Conservation (phyloP, 2,113 vertebrate genomes). For the Aramus guarauna region DNA sequence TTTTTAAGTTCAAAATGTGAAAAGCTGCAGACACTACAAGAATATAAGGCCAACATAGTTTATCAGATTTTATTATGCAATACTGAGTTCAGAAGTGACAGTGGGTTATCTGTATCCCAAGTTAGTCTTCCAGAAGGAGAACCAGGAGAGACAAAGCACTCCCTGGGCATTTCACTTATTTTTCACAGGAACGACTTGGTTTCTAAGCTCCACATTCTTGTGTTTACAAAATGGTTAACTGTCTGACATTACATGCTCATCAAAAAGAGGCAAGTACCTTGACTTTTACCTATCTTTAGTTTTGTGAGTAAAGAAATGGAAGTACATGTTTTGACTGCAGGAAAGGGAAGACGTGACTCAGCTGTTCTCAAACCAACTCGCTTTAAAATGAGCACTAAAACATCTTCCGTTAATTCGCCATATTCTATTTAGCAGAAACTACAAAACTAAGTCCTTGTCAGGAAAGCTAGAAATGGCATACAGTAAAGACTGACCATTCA, state of each 20-base stretch:
- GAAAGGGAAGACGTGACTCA: not conserved
- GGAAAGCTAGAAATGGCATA: not conserved
- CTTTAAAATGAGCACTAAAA: not conserved
- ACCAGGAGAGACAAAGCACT: not conserved
- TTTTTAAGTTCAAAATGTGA: not conserved
- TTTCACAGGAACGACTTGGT: not conserved
- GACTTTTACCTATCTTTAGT: not conserved
- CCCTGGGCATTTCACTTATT: not conserved
- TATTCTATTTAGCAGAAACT: not conserved
- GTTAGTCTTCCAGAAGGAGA: not conserved
- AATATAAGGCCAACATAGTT: not conserved
- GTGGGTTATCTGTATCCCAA: not conserved
- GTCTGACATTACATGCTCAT: not conserved
- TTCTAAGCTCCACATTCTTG: not conserved
- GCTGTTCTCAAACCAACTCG: not conserved
- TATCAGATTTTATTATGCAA: not conserved
- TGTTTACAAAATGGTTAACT: not conserved
- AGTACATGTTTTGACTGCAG: not conserved
- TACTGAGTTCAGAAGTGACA: not conserved
- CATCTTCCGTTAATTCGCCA: not conserved
- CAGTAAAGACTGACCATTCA: not conserved
- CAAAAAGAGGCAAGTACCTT: not conserved
- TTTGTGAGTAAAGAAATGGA: not conserved
- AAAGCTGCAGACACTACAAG: not conserved
- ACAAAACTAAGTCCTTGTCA: not conserved